Evolutionary conservation across 2,113 vertebrate species (phyloP), one percentile per base, ranked within the genome.

Genomic region (Dermatemys mawii): DNA sequence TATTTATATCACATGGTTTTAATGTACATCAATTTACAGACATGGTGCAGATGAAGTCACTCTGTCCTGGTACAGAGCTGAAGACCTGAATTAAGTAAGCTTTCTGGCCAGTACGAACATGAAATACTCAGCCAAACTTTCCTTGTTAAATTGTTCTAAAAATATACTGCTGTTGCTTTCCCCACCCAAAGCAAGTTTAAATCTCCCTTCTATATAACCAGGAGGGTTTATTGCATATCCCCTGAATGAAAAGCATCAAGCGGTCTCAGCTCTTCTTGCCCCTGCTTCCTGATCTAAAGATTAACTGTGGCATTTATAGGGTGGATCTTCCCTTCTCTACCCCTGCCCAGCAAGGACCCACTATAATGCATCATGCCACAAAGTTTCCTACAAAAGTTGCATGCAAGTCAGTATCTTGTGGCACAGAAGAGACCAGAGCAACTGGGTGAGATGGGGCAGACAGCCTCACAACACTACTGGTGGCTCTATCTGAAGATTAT

Each of bases 211-310:
- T 41, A 4, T 86, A 90, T 92, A 95, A 94, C 8, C 87, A 91
- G 35, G 35, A 86, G 92, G 93, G 87, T 84, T 96, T 88, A 78
- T 63, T 84, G 88, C 87, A 50, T 1, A 3, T 4, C 86, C n/a
- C 81, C 96, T 93, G 89, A 86, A 92, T 95, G 57, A 95, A 44
- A 60, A 78, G 89, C 90, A 76, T 24, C 89, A 92, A 91, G 76
- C 86, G 91, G 49, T 84, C 88, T 92, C 87, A 86, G 92, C 87
- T 95, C 88, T 86, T 50, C 26, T 7, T 90, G 79, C 79, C 88
- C 50, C 88, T 76, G 81, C 57, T 94, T n/a, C 78, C 12, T 54
- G 88, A 0, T 50, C 78, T 48, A n/a, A 84, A 49, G 78, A 87
- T 60, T 2, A 75, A 10, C 1, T 3, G 84, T 46, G n/a, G 16